These are phyloP conservation scores for Tyto alba DNA, from an alignment of 2,113 vertebrate genomes.

Conservation along the genomic window DNA sequence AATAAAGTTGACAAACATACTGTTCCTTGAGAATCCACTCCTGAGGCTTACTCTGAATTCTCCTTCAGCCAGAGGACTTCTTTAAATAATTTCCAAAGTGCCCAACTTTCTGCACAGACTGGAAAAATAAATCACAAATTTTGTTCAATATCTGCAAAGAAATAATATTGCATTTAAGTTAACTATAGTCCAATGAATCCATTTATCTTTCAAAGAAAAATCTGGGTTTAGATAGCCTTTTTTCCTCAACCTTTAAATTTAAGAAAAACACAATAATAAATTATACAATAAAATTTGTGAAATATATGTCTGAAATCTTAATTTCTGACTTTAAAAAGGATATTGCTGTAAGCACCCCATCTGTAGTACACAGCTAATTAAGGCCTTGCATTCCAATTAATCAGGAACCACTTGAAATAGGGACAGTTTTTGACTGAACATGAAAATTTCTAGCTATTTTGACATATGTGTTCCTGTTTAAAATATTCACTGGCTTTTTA, in stretches of 20 bases:
- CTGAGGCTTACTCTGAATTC: background rate
- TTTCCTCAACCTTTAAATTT: background rate
- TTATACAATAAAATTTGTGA: background rate
- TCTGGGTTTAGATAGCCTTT: background rate
- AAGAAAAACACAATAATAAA: background rate
- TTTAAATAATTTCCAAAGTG: background rate
- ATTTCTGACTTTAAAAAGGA: background rate
- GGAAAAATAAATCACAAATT: background rate
- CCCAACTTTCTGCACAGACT: background rate
- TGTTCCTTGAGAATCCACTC: background rate
- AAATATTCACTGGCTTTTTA: background rate
- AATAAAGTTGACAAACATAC: background rate
- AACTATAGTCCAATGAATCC: background rate
- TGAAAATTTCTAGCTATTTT: background rate
- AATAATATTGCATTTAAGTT: background rate
- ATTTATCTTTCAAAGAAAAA: background rate
- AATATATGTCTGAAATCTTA: background rate
- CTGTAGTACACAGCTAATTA: background rate
- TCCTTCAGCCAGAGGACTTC: background rate
- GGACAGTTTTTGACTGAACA: background rate
- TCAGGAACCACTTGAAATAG: background rate
- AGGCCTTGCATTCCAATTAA: background rate
- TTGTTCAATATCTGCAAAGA: background rate
- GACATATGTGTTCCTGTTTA: background rate
- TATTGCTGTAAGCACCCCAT: background rate